Conservation (phyloP, 1,140 invertebrate species). For the Phortica variegata region DNA sequence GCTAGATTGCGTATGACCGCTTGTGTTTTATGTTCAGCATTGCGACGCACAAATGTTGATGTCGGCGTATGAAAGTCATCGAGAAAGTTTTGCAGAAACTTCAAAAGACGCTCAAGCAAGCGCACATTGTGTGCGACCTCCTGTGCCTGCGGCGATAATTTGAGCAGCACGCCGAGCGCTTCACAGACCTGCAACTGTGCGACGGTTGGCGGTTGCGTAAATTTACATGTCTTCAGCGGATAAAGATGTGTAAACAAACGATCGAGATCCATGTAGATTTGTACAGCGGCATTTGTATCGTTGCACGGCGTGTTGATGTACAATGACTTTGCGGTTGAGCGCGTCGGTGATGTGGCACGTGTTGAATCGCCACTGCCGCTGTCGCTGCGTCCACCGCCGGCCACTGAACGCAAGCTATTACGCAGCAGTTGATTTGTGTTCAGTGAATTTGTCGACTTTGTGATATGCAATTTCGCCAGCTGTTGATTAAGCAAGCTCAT, state of each 20-base stretch:
- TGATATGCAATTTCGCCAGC: too few species aligned
- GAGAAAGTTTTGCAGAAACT: constrained; percentile 29
- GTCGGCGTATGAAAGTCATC: constrained; percentile 22
- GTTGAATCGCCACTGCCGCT: background rate
- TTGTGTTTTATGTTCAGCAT: constrained; percentile 38
- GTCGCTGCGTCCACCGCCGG: background rate
- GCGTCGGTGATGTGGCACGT: background rate
- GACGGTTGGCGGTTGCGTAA: constrained; percentile 16
- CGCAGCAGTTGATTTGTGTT: too few species aligned
- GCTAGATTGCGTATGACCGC: constrained; percentile 35
- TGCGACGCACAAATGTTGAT: constrained; percentile 33
- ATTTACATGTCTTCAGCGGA: constrained; percentile 18
- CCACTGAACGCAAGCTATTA: too few species aligned
- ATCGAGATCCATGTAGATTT: constrained; percentile 22
- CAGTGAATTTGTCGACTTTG: too few species aligned
- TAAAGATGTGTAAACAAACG: constrained; percentile 26
- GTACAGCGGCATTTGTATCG: constrained; percentile 3
- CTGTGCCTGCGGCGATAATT: constrained; percentile 19
- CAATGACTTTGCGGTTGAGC: background rate
- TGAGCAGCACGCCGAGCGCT: constrained; percentile 30
- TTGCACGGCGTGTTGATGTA: background rate
- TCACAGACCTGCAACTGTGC: constrained; percentile 30
- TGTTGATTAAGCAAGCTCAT: too few species aligned
- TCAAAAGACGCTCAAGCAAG: constrained; percentile 25
- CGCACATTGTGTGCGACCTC: constrained; percentile 11